Conservation (phyloP, 2,797 vertebrate genomes). For the Momotus momota region DNA sequence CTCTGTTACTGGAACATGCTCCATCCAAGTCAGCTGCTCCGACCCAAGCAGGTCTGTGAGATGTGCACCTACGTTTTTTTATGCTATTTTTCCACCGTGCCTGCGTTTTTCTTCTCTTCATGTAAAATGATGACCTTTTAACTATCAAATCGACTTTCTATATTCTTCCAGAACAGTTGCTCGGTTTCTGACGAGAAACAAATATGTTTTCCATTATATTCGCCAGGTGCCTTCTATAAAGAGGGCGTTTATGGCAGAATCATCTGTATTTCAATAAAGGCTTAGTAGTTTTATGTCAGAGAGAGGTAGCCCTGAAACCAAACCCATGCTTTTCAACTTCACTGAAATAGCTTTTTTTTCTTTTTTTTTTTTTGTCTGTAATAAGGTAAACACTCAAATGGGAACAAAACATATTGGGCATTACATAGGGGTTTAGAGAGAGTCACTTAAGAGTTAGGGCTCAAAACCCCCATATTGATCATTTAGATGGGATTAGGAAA, state of each 20-base stretch:
- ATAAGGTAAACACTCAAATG: conserved; percentile 13
- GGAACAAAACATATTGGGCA: conserved; percentile 26
- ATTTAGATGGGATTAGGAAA: conserved; percentile 24
- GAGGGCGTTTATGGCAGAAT: conserved; percentile 66
- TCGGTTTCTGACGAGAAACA: neutral
- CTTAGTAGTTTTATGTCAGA: conserved; percentile 69
- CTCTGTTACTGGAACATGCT: neutral
- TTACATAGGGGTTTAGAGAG: neutral
- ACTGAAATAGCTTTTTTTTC: neutral
- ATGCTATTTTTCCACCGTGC: neutral
- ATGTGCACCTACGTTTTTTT: neutral
- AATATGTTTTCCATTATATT: conserved; percentile 65
- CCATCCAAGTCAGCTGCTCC: neutral
- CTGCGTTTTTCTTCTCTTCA: conserved; percentile 32
- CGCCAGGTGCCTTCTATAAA: conserved; percentile 72
- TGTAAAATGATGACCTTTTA: conserved; percentile 65
- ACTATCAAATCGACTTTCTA: conserved; percentile 48
- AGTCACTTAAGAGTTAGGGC: neutral
- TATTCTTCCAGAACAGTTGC: conserved; percentile 34
- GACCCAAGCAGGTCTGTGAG: conserved; percentile 34
- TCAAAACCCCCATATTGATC: neutral
- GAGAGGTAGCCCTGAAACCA: conserved; percentile 56
- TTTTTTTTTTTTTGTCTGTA: neutral
- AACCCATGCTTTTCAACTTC: conserved; percentile 53
- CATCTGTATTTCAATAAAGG: conserved; percentile 70